These are phyloP conservation scores for Numida meleagris DNA, from an alignment of 2,113 vertebrate species.

Conservation along the genomic window DNA sequence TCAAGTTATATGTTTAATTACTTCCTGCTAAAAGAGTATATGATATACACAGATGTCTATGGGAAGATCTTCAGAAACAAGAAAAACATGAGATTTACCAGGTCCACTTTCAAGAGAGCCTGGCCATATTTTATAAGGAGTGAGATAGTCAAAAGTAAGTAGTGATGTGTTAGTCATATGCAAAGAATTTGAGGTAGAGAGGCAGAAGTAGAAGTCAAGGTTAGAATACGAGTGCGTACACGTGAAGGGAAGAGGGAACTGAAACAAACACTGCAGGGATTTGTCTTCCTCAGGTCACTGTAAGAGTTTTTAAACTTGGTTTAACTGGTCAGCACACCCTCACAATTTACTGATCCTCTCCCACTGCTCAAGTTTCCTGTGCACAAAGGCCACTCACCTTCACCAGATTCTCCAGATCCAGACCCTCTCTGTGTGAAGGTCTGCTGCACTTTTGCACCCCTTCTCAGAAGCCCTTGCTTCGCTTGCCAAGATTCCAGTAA, in stretches of 20 bases:
- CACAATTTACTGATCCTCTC: neutral
- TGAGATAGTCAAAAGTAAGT: neutral
- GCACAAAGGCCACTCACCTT: neutral
- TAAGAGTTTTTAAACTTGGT: neutral
- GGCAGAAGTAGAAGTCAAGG: neutral
- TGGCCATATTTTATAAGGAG: neutral
- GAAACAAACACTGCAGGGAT: neutral
- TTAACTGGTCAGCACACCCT: neutral
- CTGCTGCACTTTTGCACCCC: neutral
- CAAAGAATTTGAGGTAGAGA: neutral
- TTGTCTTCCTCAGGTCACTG: neutral
- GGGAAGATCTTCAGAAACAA: neutral
- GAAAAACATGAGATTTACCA: neutral
- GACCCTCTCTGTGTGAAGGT: neutral
- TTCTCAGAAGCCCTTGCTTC: neutral
- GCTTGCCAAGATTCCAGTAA: neutral
- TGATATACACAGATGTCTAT: neutral
- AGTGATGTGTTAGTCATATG: neutral
- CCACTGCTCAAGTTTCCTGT: neutral
- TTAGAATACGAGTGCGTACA: neutral
- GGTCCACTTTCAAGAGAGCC: neutral
- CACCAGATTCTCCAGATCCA: neutral
- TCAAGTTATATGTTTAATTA: neutral
- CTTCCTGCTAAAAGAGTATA: conserved; percentile 14
- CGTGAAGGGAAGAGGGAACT: neutral